Evolutionary conservation across 2,797 vertebrate species (phyloP), one percentile per base, ranked within the genome.

Genomic region (Argya squamiceps): DNA sequence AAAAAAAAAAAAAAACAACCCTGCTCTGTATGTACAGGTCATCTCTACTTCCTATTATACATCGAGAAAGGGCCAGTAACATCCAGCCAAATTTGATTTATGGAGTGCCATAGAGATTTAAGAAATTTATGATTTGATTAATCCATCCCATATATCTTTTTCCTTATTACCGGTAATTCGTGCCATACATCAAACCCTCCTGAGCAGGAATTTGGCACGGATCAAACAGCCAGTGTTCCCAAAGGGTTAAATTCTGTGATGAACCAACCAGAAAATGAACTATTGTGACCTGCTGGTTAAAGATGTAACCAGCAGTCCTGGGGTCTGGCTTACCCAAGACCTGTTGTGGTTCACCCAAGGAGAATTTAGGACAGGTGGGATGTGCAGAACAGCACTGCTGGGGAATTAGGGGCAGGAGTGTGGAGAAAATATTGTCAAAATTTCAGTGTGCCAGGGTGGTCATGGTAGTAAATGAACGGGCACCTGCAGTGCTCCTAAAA

Each of bases 101-200:
- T 92, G 80, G 88, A 39, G 59, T 94, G 89, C 83, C 83, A 86
- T 4, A 49, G 74, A 88, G 63, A 94, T 81, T 73, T 95, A 92
- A 94, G 95, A 96, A 97, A 97, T 95, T 92, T 86, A 95, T 91
- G 89, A 92, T 96, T 96, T 96, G 95, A 97, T 96, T 96, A 95
- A 96, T 97, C 83, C 88, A 41, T 92, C 80, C 89, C 94, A 97
- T 97, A 90, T 19, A 92, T 95, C 94, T 94, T 79, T 96, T 84
- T 56, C 91, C 86, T 95, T 96, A 95, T 92, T 94, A 95, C 94
- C 44, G 20, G 95, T 96, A 97, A 97, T 97, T 94, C 26, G 0
- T 32, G 46, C 70, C 68, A 93, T 96, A 63, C 43, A 92, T 97
- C 95, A 93, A 11, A 76, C 8, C 37, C 34, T 81, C 34, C 43